Base-by-base conservation (phyloP, 2,113 vertebrate species). In the Microtus richardsoni region DNA sequence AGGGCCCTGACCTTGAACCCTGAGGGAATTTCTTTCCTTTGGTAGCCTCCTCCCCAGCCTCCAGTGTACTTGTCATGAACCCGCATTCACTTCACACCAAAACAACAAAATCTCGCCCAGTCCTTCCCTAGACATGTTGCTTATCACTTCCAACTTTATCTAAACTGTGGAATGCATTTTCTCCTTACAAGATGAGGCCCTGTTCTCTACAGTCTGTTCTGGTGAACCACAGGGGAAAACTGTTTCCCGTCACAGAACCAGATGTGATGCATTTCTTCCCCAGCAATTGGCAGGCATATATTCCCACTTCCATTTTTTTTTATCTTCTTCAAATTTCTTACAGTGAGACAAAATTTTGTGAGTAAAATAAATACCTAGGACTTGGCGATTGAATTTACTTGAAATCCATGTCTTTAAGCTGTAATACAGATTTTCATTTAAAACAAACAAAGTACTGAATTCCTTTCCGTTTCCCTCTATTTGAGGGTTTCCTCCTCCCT, bases 171-270 rank as follows among this genome's bases (percentile, higher is more conserved):
- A 74, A 85, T 70, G 22, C 19, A 52, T 84, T 96, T 94, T 64
- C 14, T 39, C 70, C 30, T 17, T 79, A 79, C 54, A 91, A 83
- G 41, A 44, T 60, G 75, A 91, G n/a, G 44, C 60, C 82, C n/a
- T 75, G 62, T 90, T 93, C 78, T 92, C 79, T 88, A 33, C 75
- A n/a, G 47, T 95, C 93, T 88, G 41, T 94, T 96, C 92, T 88
- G 79, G 3, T 41, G 44, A 62, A 36, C 26, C 85, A 49, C 73
- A 49, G 26, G 60, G 71, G 89, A 74, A 30, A 86, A 78, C 3
- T 97, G 77, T 86, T 89, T 94, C 66, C 91, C 70, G 62, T 64
- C 91, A 94, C 82, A 89, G 71, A 95, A 70, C 60, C 86, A 95
- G 91, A 88, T 95, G 39, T 91, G 77, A 93, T 0, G 11, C 19